Evolutionary conservation across 2,797 vertebrate genomes (phyloP).

Genomic region (Rhyacichthys aspro): DNA sequence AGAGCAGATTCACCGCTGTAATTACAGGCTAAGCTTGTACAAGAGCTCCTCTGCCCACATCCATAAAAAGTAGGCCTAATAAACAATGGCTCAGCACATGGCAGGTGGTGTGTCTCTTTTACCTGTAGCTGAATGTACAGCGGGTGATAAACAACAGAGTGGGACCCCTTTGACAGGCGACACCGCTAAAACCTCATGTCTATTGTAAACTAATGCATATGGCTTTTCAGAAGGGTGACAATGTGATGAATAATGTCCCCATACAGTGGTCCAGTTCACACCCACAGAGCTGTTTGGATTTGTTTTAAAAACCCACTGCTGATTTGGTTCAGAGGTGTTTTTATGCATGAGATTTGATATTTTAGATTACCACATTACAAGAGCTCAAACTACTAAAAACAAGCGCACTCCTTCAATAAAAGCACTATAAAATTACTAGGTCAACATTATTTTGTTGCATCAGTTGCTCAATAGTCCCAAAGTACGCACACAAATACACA

Average conservation of each 20-base stretch:
- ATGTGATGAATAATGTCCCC: constrained; percentile 12
- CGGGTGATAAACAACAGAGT: constrained; percentile 20
- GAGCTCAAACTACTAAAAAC: background rate
- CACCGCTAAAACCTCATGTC: constrained; percentile 9
- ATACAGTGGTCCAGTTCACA: background rate
- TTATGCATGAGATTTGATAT: too few species aligned
- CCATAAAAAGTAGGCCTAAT: constrained; percentile 27
- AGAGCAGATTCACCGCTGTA: constrained; percentile 48
- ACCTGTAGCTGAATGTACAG: background rate
- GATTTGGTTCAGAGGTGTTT: background rate
- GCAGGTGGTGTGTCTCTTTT: constrained; percentile 11
- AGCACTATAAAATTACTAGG: background rate
- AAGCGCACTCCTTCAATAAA: background rate
- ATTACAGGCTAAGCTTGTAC: constrained; percentile 49
- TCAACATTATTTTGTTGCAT: constrained; percentile 21
- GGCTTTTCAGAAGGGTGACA: background rate
- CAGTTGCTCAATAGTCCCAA: constrained; percentile 11
- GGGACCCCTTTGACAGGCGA: constrained; percentile 3
- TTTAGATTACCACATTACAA: too few species aligned
- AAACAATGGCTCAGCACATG: constrained; percentile 40
- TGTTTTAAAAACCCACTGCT: background rate
- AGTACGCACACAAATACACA: constrained; percentile 14
- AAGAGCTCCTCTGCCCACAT: constrained; percentile 1
- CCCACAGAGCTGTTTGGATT: constrained; percentile 5
- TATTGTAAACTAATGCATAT: constrained; percentile 10